Evolutionary conservation across 2,888 invertebrate species (phyloP).

Genomic region (Amphimallon solstitiale): DNA sequence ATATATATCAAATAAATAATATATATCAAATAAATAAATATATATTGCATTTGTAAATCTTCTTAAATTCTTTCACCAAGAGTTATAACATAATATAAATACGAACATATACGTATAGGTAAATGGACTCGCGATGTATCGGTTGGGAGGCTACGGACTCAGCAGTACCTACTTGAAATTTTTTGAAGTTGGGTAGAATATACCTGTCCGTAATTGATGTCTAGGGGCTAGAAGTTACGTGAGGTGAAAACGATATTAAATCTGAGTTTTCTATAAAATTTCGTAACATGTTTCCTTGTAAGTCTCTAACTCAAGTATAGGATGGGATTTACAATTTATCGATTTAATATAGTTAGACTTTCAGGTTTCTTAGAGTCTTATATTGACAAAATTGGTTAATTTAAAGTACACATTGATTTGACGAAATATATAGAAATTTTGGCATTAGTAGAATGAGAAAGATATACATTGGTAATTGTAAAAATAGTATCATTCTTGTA

Average conservation of each 20-base stretch:
- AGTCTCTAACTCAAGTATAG: neutral
- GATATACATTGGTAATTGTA: no score
- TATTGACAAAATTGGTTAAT: slow-evolving; percentile 1
- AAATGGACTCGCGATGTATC: neutral
- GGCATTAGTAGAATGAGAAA: no score
- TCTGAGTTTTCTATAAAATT: slow-evolving; percentile 23
- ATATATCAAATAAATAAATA: no score
- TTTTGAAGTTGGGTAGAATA: slow-evolving; percentile 22
- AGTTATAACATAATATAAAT: slow-evolving; percentile 5
- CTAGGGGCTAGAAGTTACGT: slow-evolving; percentile 12
- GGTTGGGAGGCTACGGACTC: slow-evolving; percentile 3
- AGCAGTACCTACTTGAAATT: slow-evolving; percentile 9
- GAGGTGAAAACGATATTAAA: slow-evolving; percentile 32
- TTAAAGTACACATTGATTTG: neutral
- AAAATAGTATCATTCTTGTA: no score
- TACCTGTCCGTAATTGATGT: slow-evolving; percentile 24
- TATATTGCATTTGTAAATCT: no score
- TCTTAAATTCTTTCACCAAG: no score
- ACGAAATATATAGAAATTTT: neutral
- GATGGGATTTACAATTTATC: slow-evolving; percentile 18
- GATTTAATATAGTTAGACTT: slow-evolving; percentile 6
- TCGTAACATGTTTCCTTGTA: slow-evolving; percentile 2
- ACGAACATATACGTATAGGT: neutral
- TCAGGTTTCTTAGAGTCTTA: neutral
- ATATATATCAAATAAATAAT: no score